Evolutionary conservation across 2,888 invertebrate genomes (phyloP), one percentile per base, ranked within the genome.

Genomic region (Tenthredo scrophulariae): DNA sequence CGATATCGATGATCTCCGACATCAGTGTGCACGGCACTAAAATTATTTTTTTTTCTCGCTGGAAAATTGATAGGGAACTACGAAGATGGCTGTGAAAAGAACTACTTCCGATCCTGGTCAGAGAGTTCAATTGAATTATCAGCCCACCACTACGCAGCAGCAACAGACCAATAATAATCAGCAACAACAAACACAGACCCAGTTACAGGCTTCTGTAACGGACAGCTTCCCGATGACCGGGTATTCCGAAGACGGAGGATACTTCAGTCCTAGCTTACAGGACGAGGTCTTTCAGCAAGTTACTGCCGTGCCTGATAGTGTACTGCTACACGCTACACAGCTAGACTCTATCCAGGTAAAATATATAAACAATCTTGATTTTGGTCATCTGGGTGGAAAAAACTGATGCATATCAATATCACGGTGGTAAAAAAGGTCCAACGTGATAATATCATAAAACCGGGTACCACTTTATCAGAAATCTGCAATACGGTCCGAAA

Each of bases 241-340:
- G 50, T 93, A 93, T 85, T 91, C 93, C 37, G 93, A 93, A 77
- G 93, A 93, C 77, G 93, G 93, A 26, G 94, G 93, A 43, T 93
- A 93, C 87, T 93, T 93, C 86, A 93, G 93, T 87, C 93, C 93
- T 5, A 93, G 92, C 86, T 90, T 94, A 40, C 94, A 97, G 91
- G 97, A 97, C 88, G 97, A 97, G 90, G 96, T 96, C n/a, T 97
- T 95, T 88, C 95, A 97, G 86, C 96, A 96, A 89, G 96, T 96
- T 50, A 93, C 94, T 50, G 92, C 94, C 13, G 94, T 94, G 3
- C 95, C 95, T 84, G 96, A 96, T 88, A 95, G 96, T 33, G 96
- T 96, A 94, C 93, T 96, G 46, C 93, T 96, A 82, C 96, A 96
- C 91, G 96, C 96, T 3, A 95, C 96, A 87, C 96, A 96, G 90